Evolutionary conservation across 2,888 invertebrate species (phyloP).

Genomic region (Chloromyia formosa): DNA sequence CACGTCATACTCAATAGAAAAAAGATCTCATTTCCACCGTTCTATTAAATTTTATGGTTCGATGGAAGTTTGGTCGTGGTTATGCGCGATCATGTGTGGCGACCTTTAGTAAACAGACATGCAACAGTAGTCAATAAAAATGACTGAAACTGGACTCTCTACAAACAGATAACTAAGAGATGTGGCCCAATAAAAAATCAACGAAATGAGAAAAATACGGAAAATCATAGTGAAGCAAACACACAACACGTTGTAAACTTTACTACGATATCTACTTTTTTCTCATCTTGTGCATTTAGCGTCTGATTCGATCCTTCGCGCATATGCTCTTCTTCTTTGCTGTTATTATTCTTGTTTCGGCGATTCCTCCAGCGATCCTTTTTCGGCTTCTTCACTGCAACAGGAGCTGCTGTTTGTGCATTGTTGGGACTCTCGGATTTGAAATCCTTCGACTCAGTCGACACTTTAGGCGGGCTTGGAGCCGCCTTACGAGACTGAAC

Average conservation of each 20-base stretch:
- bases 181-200: neutral
- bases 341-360: conserved; percentile 24
- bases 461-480: neutral
- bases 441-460: neutral
- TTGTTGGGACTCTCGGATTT: neutral
- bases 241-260: neutral
- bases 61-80: no score
- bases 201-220: neutral
- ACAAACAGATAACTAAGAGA: neutral
- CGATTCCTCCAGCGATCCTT: conserved; percentile 40
- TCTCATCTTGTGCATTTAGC: conserved; percentile 32
- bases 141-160: neutral
- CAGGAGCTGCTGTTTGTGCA: neutral
- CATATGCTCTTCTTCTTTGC: conserved; percentile 24
- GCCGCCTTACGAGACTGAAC: neutral
- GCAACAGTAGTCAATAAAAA: neutral
- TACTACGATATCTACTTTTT: conserved; percentile 36
- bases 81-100: no score
- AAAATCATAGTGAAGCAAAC: conserved; percentile 7
- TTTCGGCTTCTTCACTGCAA: conserved; percentile 14
- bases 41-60: no score
- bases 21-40: no score
- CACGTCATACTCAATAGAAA: no score
- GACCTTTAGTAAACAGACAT: no score
- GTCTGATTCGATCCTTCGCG: neutral